A percentile compares a stretch with the other conserved stretches of the same genome.
Conservation (phyloP, 1,140 invertebrate species). For the Tetramorium parvispinum region DNA sequence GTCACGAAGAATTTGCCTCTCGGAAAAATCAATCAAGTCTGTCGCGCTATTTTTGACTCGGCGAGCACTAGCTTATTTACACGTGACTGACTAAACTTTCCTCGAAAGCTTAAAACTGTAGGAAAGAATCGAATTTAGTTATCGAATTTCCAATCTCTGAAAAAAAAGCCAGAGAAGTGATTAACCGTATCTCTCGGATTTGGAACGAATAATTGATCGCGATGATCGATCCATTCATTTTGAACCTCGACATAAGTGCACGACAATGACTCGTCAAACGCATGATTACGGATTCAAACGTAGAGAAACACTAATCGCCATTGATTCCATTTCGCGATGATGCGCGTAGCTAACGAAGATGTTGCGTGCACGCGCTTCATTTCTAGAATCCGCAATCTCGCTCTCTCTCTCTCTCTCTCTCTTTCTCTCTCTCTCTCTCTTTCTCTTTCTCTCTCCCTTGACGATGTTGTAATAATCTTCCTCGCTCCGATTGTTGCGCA, state of each 20-base stretch:
- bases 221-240: background rate
- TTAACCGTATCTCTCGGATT: background rate
- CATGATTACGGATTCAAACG: slow-evolving; percentile 18
- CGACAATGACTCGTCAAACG: slow-evolving; percentile 8
- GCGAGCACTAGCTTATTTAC: background rate
- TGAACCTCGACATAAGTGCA: background rate
- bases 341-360: slow-evolving; percentile 43
- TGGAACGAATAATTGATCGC: background rate
- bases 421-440: background rate
- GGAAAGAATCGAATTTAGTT: background rate
- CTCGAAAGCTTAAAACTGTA: background rate
- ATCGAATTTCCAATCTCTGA: background rate
- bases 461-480: slow-evolving; percentile 16
- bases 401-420: background rate
- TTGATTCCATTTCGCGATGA: slow-evolving; percentile 61
- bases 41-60: background rate
- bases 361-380: slow-evolving; percentile 35
- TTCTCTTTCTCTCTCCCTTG: background rate
- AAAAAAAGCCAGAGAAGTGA: background rate
- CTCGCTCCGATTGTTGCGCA: slow-evolving; percentile 15
- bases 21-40: background rate
- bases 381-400: background rate
- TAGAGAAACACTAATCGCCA: slow-evolving; percentile 50
- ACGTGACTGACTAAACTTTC: background rate
- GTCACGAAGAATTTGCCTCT: background rate